Evolutionary conservation across 2,888 invertebrate species (phyloP), one percentile per base, ranked within the genome.

Genomic region (Axea sp.): DNA sequence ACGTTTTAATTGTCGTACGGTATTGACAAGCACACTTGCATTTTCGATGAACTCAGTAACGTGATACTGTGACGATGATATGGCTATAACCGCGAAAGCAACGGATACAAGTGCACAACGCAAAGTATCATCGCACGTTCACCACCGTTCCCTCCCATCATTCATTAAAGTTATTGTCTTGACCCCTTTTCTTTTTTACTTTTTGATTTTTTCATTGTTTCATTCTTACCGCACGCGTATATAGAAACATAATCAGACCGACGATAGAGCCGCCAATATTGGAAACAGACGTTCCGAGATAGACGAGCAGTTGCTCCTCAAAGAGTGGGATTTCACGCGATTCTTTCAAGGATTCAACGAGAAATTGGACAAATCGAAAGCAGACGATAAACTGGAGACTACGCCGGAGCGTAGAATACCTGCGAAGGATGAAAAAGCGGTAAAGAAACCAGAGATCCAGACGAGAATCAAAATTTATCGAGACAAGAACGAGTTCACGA

Each of bases 311-410:
- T 92, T 93, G 55, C 90, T 95, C 76, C 90, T 95, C 80, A 93
- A 94, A 88, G 95, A 95, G 84, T 95, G 95, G 95, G 94, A 95
- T 89, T 93, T 95, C 88, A 94, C 94, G 78, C 92, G 93, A 85
- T 95, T 95, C 90, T 95, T 95, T 88, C 94, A 88, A 81, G 88
- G 88, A 72, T 87, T 88, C 82, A 88, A 86, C 81, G 87, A 87
- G 78, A 82, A 86, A 39, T 80, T 87, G 79, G 88, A 88, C 77
- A 84, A 84, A 80, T 84, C 84, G 80, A 88, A 89, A 73, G 89
- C 90, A 81, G 90, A 90, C 81, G 90, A 90, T 64, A 67, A 59
- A 28, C 75, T 79, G 55, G 76, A 76, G 35, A 45, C 64, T 9
- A 47, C 71, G 3, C 60, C 71, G 8, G 55, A 72, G 45, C 30